Evolutionary conservation across 2,797 vertebrate species (phyloP).

Genomic region (Austrolebias charrua): DNA sequence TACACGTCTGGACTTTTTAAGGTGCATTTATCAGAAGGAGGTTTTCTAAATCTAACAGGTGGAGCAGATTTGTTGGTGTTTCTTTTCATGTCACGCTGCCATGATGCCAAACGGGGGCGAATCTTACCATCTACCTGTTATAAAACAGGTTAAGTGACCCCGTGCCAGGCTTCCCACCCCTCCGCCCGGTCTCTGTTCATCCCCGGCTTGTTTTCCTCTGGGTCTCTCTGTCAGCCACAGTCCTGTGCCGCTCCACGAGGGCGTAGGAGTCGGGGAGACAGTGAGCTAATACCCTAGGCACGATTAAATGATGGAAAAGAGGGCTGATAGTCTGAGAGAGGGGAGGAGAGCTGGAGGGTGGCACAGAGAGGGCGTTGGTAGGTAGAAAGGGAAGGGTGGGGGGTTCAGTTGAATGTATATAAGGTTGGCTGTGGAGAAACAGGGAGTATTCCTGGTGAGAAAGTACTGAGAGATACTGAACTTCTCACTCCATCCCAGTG

Average conservation of each 20-base stretch:
- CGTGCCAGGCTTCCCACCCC: slow-evolving; percentile 24
- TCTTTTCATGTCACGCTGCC: slow-evolving; percentile 28
- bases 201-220: slow-evolving; percentile 48
- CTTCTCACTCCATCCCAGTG: slow-evolving; percentile 27
- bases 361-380: slow-evolving; percentile 4
- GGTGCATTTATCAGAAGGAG: no score
- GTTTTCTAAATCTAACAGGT: no score
- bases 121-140: slow-evolving; percentile 65
- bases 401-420: slow-evolving; percentile 71
- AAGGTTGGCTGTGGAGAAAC: slow-evolving; percentile 63
- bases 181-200: slow-evolving; percentile 31
- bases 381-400: slow-evolving; percentile 56
- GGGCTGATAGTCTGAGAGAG: slow-evolving; percentile 58
- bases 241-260: slow-evolving; percentile 20
- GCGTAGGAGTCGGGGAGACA: slow-evolving; percentile 60
- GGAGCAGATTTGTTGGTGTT: neutral
- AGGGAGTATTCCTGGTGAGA: slow-evolving; percentile 62
- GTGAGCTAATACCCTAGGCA: slow-evolving; percentile 69
- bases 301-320: slow-evolving; percentile 69
- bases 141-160: slow-evolving; percentile 25
- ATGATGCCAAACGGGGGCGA: slow-evolving; percentile 54
- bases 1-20: no score
- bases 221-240: slow-evolving; percentile 15
- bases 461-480: slow-evolving; percentile 52
- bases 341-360: slow-evolving; percentile 49